Evolutionary conservation across 2,888 invertebrate genomes (phyloP).

Genomic region (Caenorhabditis zanzibari): DNA sequence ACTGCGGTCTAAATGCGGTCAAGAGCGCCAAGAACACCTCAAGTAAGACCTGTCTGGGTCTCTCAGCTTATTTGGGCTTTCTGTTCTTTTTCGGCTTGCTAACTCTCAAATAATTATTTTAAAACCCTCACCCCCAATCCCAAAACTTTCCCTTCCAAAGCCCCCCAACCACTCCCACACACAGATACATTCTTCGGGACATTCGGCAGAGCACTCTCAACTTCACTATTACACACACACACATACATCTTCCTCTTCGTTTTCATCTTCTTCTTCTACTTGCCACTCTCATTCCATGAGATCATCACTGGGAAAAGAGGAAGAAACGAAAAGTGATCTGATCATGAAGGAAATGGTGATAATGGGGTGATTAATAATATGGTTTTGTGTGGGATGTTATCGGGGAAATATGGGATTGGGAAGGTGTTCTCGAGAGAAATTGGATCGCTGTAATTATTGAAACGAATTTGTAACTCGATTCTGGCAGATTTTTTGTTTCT

Average conservation of each 20-base stretch:
- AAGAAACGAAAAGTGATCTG: not conserved
- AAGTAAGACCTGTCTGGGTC: too few species aligned
- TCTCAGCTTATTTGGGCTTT: too few species aligned
- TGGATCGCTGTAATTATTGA: too few species aligned
- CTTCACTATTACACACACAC: slow-evolving; percentile 18
- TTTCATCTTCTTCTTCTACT: slow-evolving; percentile 2
- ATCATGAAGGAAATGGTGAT: not conserved
- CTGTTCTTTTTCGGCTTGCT: too few species aligned
- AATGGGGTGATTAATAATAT: not conserved
- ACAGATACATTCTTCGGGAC: slow-evolving; percentile 18
- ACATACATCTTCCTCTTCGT: slow-evolving; percentile 9
- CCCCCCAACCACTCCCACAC: slow-evolving; percentile 11
- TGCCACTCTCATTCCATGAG: not conserved
- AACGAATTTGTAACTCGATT: too few species aligned
- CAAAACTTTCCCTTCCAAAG: not conserved
- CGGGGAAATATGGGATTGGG: not conserved
- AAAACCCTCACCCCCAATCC: not conserved
- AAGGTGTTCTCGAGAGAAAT: too few species aligned
- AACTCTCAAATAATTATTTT: not conserved
- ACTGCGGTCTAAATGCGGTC: too few species aligned
- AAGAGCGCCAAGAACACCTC: too few species aligned
- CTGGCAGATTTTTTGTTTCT: too few species aligned
- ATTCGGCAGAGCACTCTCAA: slow-evolving; percentile 16
- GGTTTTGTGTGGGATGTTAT: not conserved
- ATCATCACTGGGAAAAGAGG: not conserved